Base-by-base conservation (phyloP, 2,888 invertebrate species). In the Cheilosia scutellata region DNA sequence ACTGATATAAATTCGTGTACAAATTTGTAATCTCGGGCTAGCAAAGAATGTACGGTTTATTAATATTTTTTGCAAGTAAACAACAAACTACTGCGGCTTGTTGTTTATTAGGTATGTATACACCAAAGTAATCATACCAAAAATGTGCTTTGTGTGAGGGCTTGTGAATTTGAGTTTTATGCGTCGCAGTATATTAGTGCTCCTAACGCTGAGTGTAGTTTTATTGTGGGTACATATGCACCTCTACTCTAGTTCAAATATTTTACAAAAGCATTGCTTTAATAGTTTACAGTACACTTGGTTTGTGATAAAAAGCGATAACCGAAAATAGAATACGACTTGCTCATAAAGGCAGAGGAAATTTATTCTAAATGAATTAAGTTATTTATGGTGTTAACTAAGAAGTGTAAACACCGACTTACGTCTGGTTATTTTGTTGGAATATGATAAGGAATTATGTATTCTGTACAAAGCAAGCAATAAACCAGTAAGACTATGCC, bases 21-120 rank as follows among this genome's bases (percentile, higher is more conserved):
- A 49, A 11, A 9, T 33, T 42, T 63, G 63, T 74, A 51, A 16
- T 33, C 33, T 47, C 31, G 9, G 6, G 13, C 7, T 63, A 11
- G 11, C 9, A 9, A 42, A 42, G 37, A n/a, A 51, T 20, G 13
- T 49, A 51, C n/a, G 57, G 49, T 63, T 57, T 76, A 65, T 58
- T 63, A 33, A 53, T 82, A 76, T 44, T 44, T 44, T 75, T 33
- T 57, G 76, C 82, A 71, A 76, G 57, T 58, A 70, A 70, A 76
- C 42, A 74, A 80, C 55, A 76, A 75, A 57, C 37, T 37, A 33
- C 13, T 4, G 27, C 55, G 44, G 27, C 11, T 71, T 53, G 51
- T 33, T 58, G n/a, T 47, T 58, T 7, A 11, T 44, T 20, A 29
- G 33, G 11, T 25, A 2, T 53, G 51, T 40, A 40, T n/a, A 29